Conservation (phyloP, 2,888 invertebrate species). For the Gandaritis pyraliata region DNA sequence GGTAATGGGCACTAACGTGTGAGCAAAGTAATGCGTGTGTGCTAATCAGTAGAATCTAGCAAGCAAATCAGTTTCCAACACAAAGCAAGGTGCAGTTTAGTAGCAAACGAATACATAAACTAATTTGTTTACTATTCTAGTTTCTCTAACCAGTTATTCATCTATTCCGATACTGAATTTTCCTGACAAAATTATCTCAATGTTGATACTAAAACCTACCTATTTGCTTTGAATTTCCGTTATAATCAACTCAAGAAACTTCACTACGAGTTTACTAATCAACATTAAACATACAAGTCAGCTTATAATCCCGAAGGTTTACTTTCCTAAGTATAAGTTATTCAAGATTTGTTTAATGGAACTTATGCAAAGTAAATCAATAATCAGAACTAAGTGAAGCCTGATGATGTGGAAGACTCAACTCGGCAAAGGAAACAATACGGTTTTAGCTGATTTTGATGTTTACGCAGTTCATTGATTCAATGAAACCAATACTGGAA, state of each 20-base stretch:
- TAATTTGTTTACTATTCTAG: neutral
- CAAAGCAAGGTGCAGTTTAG: neutral
- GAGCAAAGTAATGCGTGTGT: constrained; percentile 3
- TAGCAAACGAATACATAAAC: neutral
- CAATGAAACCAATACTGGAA: constrained; percentile 9
- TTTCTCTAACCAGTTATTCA: neutral
- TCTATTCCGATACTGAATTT: neutral
- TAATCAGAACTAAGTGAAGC: constrained; percentile 14
- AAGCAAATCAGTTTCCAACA: neutral
- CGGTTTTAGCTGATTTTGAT: constrained; percentile 19
- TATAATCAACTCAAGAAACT: constrained; percentile 7
- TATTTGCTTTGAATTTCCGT: constrained; percentile 10
- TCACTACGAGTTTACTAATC: constrained; percentile 19
- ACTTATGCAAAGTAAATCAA: constrained; percentile 18
- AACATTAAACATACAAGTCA: constrained; percentile 20
- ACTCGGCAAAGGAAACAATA: constrained; percentile 15
- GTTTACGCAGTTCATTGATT: constrained; percentile 21
- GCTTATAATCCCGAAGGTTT: constrained; percentile 12
- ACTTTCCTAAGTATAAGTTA: constrained; percentile 18
- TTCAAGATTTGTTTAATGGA: constrained; percentile 19
- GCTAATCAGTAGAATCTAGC: neutral
- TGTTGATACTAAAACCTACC: constrained; percentile 9
- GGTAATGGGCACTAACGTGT: constrained; percentile 18
- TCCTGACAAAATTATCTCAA: neutral
- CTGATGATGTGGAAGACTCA: constrained; percentile 17